Evolutionary conservation across 2,113 vertebrate species (phyloP).

Genomic region (Podarcis muralis): DNA sequence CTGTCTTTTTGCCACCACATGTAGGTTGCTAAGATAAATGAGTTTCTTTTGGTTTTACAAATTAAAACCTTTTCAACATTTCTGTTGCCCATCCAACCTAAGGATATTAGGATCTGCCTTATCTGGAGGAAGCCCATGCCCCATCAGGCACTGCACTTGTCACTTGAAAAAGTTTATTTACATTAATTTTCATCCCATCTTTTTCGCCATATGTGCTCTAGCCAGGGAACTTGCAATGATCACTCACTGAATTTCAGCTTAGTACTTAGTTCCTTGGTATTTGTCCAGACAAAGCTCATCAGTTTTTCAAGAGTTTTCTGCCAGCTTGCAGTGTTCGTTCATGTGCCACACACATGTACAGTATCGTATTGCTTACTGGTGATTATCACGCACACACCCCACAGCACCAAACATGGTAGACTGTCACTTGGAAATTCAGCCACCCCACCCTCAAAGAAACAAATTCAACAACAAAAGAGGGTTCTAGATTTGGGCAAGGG

Average conservation of each 20-base stretch:
- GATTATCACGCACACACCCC: neutral
- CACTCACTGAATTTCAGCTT: neutral
- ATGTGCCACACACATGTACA: neutral
- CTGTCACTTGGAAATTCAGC: neutral
- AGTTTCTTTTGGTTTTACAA: neutral
- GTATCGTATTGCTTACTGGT: neutral
- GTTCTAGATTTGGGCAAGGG: neutral
- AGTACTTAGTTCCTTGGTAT: neutral
- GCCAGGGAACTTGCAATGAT: neutral
- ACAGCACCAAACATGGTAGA: neutral
- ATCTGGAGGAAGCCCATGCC: neutral
- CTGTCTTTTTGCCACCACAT: neutral
- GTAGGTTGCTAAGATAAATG: slow-evolving; percentile 4
- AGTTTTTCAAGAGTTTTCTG: neutral
- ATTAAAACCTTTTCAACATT: slow-evolving; percentile 1
- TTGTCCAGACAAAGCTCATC: neutral
- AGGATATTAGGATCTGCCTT: neutral
- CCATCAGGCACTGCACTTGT: neutral
- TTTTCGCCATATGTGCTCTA: neutral
- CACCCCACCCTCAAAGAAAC: neutral
- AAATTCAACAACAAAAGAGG: neutral
- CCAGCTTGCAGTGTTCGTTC: neutral
- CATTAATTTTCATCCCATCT: neutral
- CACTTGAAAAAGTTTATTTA: neutral
- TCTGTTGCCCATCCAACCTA: neutral